Evolutionary conservation across 2,888 invertebrate genomes (phyloP).

Genomic region (Drosophila multiciliata): DNA sequence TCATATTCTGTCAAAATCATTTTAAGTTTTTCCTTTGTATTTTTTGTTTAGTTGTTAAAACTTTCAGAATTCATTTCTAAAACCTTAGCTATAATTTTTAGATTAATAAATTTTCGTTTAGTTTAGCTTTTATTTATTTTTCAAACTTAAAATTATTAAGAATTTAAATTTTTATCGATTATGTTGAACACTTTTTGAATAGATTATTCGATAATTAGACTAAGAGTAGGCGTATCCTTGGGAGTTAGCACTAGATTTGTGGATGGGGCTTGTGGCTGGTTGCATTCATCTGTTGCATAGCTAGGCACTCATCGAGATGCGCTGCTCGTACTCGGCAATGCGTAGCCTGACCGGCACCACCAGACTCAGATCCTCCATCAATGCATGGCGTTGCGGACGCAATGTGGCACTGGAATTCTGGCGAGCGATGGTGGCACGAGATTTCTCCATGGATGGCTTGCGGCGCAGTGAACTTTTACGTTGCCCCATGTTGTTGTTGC

Average conservation of each 20-base stretch:
- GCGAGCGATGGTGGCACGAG: slow-evolving; percentile 69
- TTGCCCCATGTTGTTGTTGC: slow-evolving; percentile 35
- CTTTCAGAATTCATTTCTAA: background rate
- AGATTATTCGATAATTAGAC: slow-evolving; percentile 9
- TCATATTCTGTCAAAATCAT: background rate
- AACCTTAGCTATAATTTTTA: background rate
- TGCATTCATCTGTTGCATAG: background rate
- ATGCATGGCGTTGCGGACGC: slow-evolving; percentile 76
- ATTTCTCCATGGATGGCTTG: slow-evolving; percentile 78
- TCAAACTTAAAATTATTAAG: background rate
- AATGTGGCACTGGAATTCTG: slow-evolving; percentile 66
- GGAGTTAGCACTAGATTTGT: slow-evolving; percentile 50
- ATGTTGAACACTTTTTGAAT: slow-evolving; percentile 26
- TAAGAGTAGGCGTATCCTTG: slow-evolving; percentile 46
- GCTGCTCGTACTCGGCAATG: slow-evolving; percentile 81
- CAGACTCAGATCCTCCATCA: slow-evolving; percentile 82
- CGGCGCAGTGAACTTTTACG: slow-evolving; percentile 76
- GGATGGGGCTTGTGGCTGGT: background rate
- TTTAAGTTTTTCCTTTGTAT: background rate
- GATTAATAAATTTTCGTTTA: background rate
- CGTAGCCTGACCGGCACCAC: slow-evolving; percentile 81
- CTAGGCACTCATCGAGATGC: slow-evolving; percentile 68
- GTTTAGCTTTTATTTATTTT: background rate
- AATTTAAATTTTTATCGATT: slow-evolving; percentile 16
- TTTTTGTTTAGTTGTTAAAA: background rate